Evolutionary conservation across 2,113 vertebrate genomes (phyloP), one percentile per base, ranked within the genome.

Genomic region (Nothocercus julius): DNA sequence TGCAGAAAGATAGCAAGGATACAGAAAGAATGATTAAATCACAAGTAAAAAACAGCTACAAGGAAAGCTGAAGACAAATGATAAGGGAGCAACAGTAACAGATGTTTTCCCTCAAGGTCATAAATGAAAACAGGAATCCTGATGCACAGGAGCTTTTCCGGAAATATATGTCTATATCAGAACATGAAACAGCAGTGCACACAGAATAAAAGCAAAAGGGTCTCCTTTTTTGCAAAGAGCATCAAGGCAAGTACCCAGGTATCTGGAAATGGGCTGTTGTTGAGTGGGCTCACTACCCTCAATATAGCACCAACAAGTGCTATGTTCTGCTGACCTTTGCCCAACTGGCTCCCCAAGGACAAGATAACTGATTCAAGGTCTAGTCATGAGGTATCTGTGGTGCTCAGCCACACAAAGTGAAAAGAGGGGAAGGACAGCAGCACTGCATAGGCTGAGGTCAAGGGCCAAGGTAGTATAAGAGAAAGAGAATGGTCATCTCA

Each of bases 61-160:
- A 90, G 91, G 45, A 94, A 91, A 79, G 76, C 14, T 63, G 78
- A 94, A 97, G 96, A 95, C 76, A 93, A 93, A 97, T 89, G 77
- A 67, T 51, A 89, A 54, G 42, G 53, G n/a, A 82, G 67, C 62
- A 95, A 90, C 7, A 88, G 78, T 38, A 93, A 64, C 95, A 97
- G 96, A 94, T 94, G 94, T 96, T 97, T 93, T 97, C 94, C 92
- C 87, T 95, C 90, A 95, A 94, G 94, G 87, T 95, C 72, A 73
- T 95, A 82, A 93, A 97, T 72, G 91, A 88, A 87, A 94, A 92
- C 58, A 94, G 92, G 74, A 97, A 82, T 67, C 61, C 69, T 64
- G 78, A 76, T 74, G 11, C 85, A 94, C 81, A 40, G 93, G 72
- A 92, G 81, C 76, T 77, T 67, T 78, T 32, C 82, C 0, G 0